A percentile compares a stretch with the other conserved stretches of the same genome.
phyloP scores from a whole-genome alignment of 2,888 invertebrate genomes.

The Scelioninae gen. 2 region DNA sequence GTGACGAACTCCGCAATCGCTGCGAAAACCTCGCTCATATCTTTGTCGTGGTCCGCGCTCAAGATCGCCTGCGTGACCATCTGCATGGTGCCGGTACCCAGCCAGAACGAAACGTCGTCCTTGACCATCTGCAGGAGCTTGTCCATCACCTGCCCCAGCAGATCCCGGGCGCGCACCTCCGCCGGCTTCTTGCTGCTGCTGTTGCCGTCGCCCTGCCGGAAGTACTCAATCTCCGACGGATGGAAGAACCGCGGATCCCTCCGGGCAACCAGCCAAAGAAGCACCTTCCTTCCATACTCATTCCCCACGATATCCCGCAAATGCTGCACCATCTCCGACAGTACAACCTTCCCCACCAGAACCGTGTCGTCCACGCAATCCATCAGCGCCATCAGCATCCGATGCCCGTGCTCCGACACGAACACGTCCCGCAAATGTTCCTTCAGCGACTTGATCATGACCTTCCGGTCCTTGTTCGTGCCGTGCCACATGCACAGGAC shows the following conservation, averaged over 20 bases:
- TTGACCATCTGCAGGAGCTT: slow-evolving; percentile 78
- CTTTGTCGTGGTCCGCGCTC: slow-evolving; percentile 78
- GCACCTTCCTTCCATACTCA: slow-evolving; percentile 90
- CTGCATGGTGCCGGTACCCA: slow-evolving; percentile 81
- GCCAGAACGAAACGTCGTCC: slow-evolving; percentile 81
- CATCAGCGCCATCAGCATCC: slow-evolving; percentile 87
- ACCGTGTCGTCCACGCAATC: slow-evolving; percentile 96
- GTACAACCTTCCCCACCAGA: slow-evolving; percentile 87
- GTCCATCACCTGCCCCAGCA: slow-evolving; percentile 81
- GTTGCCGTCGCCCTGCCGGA: slow-evolving; percentile 85
- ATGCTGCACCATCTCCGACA: slow-evolving; percentile 82
- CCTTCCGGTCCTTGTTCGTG: slow-evolving; percentile 86
- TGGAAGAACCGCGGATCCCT: slow-evolving; percentile 88
- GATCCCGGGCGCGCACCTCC: slow-evolving; percentile 79
- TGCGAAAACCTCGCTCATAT: slow-evolving; percentile 75
- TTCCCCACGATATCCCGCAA: slow-evolving; percentile 82
- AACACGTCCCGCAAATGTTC: slow-evolving; percentile 87
- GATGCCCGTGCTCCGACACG: slow-evolving; percentile 91
- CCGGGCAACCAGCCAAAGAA: slow-evolving; percentile 91
- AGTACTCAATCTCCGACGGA: slow-evolving; percentile 84
- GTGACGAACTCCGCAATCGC: slow-evolving; percentile 76
- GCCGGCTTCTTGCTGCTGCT: slow-evolving; percentile 85
- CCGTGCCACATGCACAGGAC: slow-evolving; percentile 93
- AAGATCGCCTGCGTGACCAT: slow-evolving; percentile 83
- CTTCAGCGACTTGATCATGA: slow-evolving; percentile 92